A percentile compares a stretch with the other conserved stretches of the same genome.
Evolutionary conservation across 2,888 invertebrate species (phyloP).

Genomic region (Troides aeacus): DNA sequence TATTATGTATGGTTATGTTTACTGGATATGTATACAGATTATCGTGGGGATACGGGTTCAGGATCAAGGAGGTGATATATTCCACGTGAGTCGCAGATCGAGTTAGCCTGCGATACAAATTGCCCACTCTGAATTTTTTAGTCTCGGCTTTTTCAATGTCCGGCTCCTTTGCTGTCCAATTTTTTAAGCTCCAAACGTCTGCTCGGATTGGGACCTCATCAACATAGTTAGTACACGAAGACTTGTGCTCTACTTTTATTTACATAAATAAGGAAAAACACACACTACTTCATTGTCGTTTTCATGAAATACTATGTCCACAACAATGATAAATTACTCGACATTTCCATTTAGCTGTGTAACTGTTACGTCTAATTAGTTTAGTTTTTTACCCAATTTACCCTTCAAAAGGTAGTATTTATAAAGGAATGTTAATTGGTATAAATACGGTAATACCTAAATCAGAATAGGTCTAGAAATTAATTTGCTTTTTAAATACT

Average conservation of each 20-base stretch:
- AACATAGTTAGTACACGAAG: neutral
- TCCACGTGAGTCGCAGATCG: slow-evolving; percentile 30
- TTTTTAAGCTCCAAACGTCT: slow-evolving; percentile 28
- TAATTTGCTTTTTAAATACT: too few species aligned
- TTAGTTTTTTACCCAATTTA: too few species aligned
- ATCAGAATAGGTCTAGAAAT: too few species aligned
- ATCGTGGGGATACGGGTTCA: slow-evolving; percentile 1
- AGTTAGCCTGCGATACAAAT: slow-evolving; percentile 36
- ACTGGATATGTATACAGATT: neutral
- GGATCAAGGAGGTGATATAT: slow-evolving; percentile 29
- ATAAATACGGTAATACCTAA: too few species aligned
- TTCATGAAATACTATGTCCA: neutral
- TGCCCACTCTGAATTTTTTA: slow-evolving; percentile 34
- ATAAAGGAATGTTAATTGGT: too few species aligned
- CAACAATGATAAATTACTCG: neutral
- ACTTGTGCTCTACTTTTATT: neutral
- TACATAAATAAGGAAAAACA: too few species aligned
- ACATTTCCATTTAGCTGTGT: neutral
- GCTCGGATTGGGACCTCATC: slow-evolving; percentile 10
- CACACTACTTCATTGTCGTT: neutral
- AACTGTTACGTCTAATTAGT: too few species aligned
- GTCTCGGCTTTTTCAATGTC: slow-evolving; percentile 37
- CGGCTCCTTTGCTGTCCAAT: slow-evolving; percentile 30
- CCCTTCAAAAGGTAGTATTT: too few species aligned
- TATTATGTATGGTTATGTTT: too few species aligned